Conservation (phyloP, 2,888 invertebrate species). For the Agrochola circellaris region DNA sequence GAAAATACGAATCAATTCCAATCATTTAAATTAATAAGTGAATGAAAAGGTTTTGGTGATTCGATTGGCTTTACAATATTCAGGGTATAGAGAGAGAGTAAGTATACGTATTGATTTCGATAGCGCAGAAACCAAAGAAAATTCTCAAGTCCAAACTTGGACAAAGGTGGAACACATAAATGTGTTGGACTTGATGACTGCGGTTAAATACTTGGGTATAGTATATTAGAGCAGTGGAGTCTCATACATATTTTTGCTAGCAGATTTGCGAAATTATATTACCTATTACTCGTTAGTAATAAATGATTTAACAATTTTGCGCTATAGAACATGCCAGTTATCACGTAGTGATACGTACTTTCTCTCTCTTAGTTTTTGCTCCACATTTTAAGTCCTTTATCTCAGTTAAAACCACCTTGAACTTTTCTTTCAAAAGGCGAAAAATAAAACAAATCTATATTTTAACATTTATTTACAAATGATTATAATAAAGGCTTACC, state of each 20-base stretch:
- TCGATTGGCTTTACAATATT: not conserved
- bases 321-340: too few relatives aligned
- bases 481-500: constrained; percentile 23
- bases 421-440: not conserved
- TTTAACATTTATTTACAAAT: constrained; percentile 55
- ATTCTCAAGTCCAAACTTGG: not conserved
- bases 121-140: not conserved
- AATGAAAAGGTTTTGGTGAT: not conserved
- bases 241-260: not conserved
- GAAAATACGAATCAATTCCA: constrained; percentile 41
- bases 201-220: not conserved
- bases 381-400: not conserved
- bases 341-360: too few relatives aligned
- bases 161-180: not conserved
- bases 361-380: not conserved
- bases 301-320: not conserved
- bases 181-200: not conserved
- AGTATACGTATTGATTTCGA: not conserved
- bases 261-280: not conserved
- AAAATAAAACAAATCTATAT: constrained; percentile 8
- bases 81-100: not conserved
- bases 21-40: constrained; percentile 8
- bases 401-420: not conserved
- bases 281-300: not conserved
- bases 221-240: not conserved